Percentiles rank a stretch among this genome's conserved stretches.
These are phyloP conservation scores for Stenichneumon culpator DNA, from an alignment of 2,888 invertebrate genomes.

Conservation along the genomic window DNA sequence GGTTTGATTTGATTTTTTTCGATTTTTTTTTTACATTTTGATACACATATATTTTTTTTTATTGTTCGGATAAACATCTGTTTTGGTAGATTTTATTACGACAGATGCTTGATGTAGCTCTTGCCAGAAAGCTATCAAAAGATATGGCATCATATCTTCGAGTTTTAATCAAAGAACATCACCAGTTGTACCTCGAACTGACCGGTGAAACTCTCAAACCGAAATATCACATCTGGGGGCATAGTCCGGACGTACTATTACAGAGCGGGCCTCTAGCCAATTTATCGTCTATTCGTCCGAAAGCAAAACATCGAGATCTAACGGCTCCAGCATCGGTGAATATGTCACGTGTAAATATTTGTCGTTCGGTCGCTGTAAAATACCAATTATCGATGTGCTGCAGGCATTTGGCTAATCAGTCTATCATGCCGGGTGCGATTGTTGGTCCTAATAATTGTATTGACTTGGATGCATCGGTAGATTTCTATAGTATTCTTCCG, in stretches of 20 bases:
- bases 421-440: slow-evolving; percentile 32
- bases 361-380: slow-evolving; percentile 34
- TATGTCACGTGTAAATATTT: slow-evolving; percentile 51
- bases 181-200: slow-evolving; percentile 44
- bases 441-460: slow-evolving; percentile 16
- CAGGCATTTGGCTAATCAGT: slow-evolving; percentile 27
- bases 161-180: slow-evolving; percentile 47
- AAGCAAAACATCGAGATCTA: slow-evolving; percentile 46
- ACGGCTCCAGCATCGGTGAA: slow-evolving; percentile 43
- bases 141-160: slow-evolving; percentile 20
- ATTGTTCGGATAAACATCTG: no score
- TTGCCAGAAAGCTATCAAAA: slow-evolving; percentile 39
- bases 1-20: no score
- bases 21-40: no score
- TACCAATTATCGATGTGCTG: slow-evolving; percentile 36
- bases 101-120: slow-evolving; percentile 46
- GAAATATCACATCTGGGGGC: slow-evolving; percentile 40
- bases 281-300: slow-evolving; percentile 38
- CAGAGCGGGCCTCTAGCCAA: slow-evolving; percentile 39
- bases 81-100: slow-evolving; percentile 50
- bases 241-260: slow-evolving; percentile 27
- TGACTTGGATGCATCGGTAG: slow-evolving; percentile 17
- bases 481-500: slow-evolving; percentile 40
- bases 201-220: slow-evolving; percentile 49
- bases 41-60: no score